These are phyloP conservation scores for Luehdorfia chinensis DNA, from an alignment of 1,140 invertebrate genomes.

Conservation along the genomic window DNA sequence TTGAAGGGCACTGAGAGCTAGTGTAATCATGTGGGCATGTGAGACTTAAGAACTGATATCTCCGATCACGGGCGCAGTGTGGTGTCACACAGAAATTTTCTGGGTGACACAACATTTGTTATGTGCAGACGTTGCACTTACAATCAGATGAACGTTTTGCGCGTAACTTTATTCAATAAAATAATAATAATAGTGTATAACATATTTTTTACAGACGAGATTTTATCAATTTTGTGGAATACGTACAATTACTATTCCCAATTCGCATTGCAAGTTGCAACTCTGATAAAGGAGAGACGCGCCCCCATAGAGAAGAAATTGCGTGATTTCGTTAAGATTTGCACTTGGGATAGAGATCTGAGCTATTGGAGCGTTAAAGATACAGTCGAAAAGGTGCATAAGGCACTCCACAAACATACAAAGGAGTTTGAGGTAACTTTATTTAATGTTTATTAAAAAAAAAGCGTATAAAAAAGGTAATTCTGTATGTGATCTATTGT, in stretches of 20 bases:
- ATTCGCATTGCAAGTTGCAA: conserved; percentile 82
- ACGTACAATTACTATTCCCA: conserved; percentile 91
- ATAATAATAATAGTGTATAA: too few relatives aligned
- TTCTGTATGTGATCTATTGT: too few relatives aligned
- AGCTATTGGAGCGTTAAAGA: conserved; percentile 96
- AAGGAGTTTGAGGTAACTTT: conserved; percentile 83
- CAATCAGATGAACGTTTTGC: too few relatives aligned
- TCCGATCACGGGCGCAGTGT: too few relatives aligned
- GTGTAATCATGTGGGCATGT: too few relatives aligned
- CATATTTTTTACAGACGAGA: conserved; percentile 64
- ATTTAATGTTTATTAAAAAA: background rate
- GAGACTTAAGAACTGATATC: too few relatives aligned
- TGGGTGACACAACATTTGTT: too few relatives aligned
- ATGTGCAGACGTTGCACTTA: too few relatives aligned
- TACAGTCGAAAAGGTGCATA: conserved; percentile 91
- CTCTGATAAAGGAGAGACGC: conserved; percentile 81
- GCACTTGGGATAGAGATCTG: conserved; percentile 94
- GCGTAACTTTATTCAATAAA: too few relatives aligned
- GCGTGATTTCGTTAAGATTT: conserved; percentile 96
- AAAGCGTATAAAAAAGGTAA: too few relatives aligned
- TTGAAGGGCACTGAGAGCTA: too few relatives aligned
- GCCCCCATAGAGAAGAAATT: conserved; percentile 94
- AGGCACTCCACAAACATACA: conserved; percentile 90
- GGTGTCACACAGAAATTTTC: too few relatives aligned
- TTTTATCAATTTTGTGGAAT: conserved; percentile 89